Base-by-base conservation (phyloP, 2,888 invertebrate genomes). In the Drosophila neotestacea region DNA sequence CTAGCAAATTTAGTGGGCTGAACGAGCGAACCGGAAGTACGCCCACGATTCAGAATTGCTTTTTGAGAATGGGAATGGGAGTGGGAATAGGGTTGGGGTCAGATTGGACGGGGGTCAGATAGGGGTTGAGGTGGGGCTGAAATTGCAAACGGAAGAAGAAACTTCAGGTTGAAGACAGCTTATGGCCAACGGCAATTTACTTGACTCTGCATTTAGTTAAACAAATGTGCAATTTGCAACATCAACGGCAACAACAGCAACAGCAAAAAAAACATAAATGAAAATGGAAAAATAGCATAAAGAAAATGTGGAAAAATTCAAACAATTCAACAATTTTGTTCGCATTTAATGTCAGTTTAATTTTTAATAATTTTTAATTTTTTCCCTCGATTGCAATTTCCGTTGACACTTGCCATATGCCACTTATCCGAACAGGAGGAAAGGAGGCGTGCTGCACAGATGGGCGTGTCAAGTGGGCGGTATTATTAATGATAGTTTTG, bases 21-120 rank as follows among this genome's bases (percentile, higher is more conserved):
- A 72, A 67, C 84, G 74, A 69, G 73, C 77, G 67, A 75, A 59
- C 88, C 88, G 85, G 85, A 88, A 82, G 44, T 69, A 88, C 85
- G 85, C 85, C 88, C 75, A 78, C 85, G 71, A 78, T 73, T 85
- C 73, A 51, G 65, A 52, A 41, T 70, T 41, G 54, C 28, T 55
- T 67, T 63, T 46, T 9, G 39, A 11, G 27, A 62, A 39, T 56
- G 61, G 46, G 30, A 16, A 16, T 16, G 16, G 30, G 30, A 30
- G 0, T 32, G 32, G 32, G 32, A 32, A 30, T 9, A 6, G 41
- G 38, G 52, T 7, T n/a, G 11, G 30, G 9, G 11, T 32, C 32
- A 32, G 9, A 4, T n/a, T 11, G 13, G 30, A 56, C 16, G 39
- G 32, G 55, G 10, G 34, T 32, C 60, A 48, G 16, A 7, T 10